Conservation (phyloP, 2,888 invertebrate genomes). For the Brachypterus glaber region DNA sequence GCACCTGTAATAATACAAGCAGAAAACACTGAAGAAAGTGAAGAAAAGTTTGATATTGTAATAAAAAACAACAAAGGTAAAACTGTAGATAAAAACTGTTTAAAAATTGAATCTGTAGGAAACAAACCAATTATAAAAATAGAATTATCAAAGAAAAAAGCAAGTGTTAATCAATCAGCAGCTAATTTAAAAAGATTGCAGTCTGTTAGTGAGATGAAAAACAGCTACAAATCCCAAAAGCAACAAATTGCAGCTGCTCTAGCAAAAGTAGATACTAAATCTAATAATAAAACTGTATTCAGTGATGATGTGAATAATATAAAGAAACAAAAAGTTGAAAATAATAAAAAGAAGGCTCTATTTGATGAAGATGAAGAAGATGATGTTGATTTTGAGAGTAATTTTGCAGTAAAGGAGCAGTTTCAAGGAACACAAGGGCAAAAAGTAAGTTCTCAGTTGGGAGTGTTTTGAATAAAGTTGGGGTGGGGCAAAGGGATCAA, state of each 20-base stretch:
- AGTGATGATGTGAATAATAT: constrained; percentile 43
- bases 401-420: constrained; percentile 56
- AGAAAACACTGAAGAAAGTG: constrained; percentile 4
- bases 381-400: constrained; percentile 45
- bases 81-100: constrained; percentile 17
- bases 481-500: no score
- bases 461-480: constrained; percentile 6
- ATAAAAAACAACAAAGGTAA: constrained; percentile 31
- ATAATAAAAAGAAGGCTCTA: constrained; percentile 29
- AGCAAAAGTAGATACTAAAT: constrained; percentile 45
- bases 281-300: constrained; percentile 56
- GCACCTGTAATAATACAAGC: background rate
- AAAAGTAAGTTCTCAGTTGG: constrained; percentile 43
- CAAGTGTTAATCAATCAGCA: constrained; percentile 26
- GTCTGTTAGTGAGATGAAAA: constrained; percentile 55
- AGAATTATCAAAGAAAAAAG: constrained; percentile 19
- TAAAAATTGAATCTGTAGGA: constrained; percentile 30
- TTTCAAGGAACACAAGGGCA: constrained; percentile 56
- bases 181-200: constrained; percentile 58
- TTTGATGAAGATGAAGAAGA: constrained; percentile 40
- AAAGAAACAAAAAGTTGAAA: constrained; percentile 21
- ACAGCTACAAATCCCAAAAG: constrained; percentile 55
- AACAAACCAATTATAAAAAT: constrained; percentile 26
- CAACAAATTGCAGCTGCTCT: constrained; percentile 55
- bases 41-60: constrained; percentile 19